Percentiles rank a stretch among this genome's conserved stretches.
Evolutionary conservation across 2,888 invertebrate genomes (phyloP).

Genomic region (Clivina fossor): DNA sequence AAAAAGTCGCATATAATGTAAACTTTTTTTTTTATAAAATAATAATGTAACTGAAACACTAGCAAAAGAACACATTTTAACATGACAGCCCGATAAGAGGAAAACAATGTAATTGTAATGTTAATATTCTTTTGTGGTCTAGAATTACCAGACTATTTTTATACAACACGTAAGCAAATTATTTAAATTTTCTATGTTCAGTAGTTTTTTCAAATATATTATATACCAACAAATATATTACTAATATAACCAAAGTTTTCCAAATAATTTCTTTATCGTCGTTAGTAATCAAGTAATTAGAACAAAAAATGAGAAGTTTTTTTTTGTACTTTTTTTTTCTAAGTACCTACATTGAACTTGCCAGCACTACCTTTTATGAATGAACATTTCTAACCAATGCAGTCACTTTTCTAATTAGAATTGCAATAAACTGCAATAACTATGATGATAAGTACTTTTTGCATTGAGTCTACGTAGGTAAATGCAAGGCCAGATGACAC

Average conservation of each 20-base stretch:
- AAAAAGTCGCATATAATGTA: no score
- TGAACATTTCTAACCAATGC: constrained; percentile 23
- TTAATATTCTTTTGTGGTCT: constrained; percentile 25
- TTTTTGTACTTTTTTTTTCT: no score
- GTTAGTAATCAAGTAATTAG: no score
- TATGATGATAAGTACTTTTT: constrained; percentile 29
- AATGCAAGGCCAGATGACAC: constrained; percentile 29
- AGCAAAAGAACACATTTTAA: constrained; percentile 7
- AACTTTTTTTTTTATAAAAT: no score
- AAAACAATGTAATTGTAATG: constrained; percentile 16
- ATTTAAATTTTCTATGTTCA: not conserved
- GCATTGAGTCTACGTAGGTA: constrained; percentile 15
- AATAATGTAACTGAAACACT: no score
- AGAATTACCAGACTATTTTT: constrained; percentile 19
- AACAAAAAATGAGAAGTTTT: no score
- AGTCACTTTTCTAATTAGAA: constrained; percentile 30
- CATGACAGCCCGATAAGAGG: constrained; percentile 17
- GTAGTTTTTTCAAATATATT: not conserved
- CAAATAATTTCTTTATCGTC: no score
- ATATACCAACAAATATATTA: not conserved
- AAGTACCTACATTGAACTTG: no score
- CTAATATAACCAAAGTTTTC: no score
- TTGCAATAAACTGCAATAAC: constrained; percentile 29
- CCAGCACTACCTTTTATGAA: constrained; percentile 28
- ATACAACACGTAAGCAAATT: not conserved